Conservation (phyloP, 2,888 invertebrate species). For the Rhamphomyia laevipes region DNA sequence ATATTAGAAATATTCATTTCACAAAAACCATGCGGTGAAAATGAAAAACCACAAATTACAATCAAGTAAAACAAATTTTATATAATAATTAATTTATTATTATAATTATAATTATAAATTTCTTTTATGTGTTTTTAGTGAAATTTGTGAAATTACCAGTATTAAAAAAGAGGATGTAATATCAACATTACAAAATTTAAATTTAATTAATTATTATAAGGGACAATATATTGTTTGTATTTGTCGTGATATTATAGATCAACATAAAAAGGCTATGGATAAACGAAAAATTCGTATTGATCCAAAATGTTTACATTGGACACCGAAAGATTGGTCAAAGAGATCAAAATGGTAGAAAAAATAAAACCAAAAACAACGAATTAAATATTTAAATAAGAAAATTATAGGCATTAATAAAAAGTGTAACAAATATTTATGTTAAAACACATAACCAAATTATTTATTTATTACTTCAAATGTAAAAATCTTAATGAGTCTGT, state of each 20-base stretch:
- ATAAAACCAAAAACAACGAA: too few relatives aligned
- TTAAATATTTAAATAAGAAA: too few relatives aligned
- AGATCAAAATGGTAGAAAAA: slow-evolving; percentile 84
- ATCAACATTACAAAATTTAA: slow-evolving; percentile 92
- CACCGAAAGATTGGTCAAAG: slow-evolving; percentile 98
- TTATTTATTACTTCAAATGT: too few relatives aligned
- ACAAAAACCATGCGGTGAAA: slow-evolving; percentile 75
- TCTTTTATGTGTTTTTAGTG: too few relatives aligned
- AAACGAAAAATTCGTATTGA: slow-evolving; percentile 85
- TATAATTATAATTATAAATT: too few relatives aligned
- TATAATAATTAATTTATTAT: too few relatives aligned
- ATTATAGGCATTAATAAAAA: too few relatives aligned
- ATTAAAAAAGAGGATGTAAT: slow-evolving; percentile 99
- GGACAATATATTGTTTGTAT: slow-evolving; percentile 97
- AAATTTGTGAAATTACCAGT: slow-evolving; percentile 94
- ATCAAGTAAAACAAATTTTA: slow-evolving; percentile 82
- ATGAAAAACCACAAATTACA: slow-evolving; percentile 88
- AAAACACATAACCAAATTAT: too few relatives aligned
- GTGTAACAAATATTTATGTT: too few relatives aligned
- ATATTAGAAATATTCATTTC: slow-evolving; percentile 87
- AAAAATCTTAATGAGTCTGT: too few relatives aligned
- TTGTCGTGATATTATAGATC: slow-evolving; percentile 74
- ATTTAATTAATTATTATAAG: slow-evolving; percentile 97
- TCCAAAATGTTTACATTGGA: slow-evolving; percentile 94
- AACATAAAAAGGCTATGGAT: slow-evolving; percentile 79